Base-by-base conservation (phyloP, 2,113 vertebrate species). In the Leucopsar rothschildi region DNA sequence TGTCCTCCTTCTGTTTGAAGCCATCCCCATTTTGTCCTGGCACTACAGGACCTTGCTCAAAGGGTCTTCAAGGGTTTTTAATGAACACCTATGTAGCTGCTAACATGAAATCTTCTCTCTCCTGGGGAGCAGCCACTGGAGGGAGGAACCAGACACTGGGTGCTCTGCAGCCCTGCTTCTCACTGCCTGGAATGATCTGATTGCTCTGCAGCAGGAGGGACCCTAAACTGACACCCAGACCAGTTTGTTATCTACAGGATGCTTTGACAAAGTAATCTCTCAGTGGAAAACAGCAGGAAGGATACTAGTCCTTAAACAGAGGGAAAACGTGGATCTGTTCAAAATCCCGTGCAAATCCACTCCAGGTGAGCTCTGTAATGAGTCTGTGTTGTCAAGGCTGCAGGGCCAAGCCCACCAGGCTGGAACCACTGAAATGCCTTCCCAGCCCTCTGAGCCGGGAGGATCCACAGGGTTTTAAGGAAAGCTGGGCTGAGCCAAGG, bases 401-500 rank as follows among this genome's bases (percentile, higher is more conserved):
- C 0, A 0, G 27, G 49, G 18, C 29, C 52, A 85, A 5, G 8
- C 42, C 14, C 73, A 40, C 25, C 39, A 44, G 21, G 27, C 57
- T 82, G 75, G 25, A 75, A 59, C 6, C 47, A 44, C 55, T 27
- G 33, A 28, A 28, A 31, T 13, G 5, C 60, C 23, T 81, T 49
- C 52, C 45, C 31, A 79, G 37, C 15, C 35, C 29, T 52, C 17
- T 0, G 0, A 59, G 21, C 35, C 75, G 42, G 39, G n/a, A 70
- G 28, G 12, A 61, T 37, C 52, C 45, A 7, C 4, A 1, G 5
- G 39, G 16, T 21, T 7, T 29, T 39, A 50, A 55, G 44, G 23
- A 11, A 33, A 88, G 29, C 24, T 0, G 3, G 25, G 47, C 37
- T 73, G 65, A 73, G 47, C 27, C 21, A 15, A 31, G 52, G 59